Evolutionary conservation across 2,888 invertebrate genomes (phyloP), one percentile per base, ranked within the genome.

Genomic region (Schizaphis graminum): DNA sequence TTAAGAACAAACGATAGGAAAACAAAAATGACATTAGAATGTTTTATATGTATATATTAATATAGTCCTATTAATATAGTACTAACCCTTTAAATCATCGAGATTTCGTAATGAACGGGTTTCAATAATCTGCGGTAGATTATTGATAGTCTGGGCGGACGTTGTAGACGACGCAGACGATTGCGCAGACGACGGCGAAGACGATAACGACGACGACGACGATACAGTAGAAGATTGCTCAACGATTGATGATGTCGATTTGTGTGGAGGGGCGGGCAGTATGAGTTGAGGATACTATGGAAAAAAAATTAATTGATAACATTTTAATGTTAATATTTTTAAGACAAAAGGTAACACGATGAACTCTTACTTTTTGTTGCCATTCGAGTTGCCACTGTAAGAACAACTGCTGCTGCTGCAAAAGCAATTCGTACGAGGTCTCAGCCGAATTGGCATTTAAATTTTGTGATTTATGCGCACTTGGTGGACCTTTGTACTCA

Each of bases 401-500:
- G 94, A 99, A 97, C 95, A 99, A 96, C 96, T 99, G 99, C 96
- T 99, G 99, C 95, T 99, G 99, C 95, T 99, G 98, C 95, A 99
- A 96, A 93, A 99, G 97, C 95, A 99, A 96, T 96, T 99, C 98
- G 96, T 99, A 99, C 21, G 98, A 98, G 16, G 98, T 98, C 96
- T 99, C 98, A 49, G 96, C 96, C 95, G 95, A 95, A 95, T 96
- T 96, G 26, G 96, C 96, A 26, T 97, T 97, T 44, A 97, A 96
- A 90, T 96, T 96, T 10, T 97, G 96, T 91, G 97, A 97, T 95
- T 98, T 98, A 95, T 98, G 98, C 41, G 98, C 98, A 96, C 97
- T 98, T 95, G 99, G 98, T 56, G 98, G 98, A 77, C 98, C 98
- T 96, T 98, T 98, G 96, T 98, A 98, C 96, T 99, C 99, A 96